phyloP scores from a whole-genome alignment of 2,888 invertebrate genomes.

The Pristionchus mayeri region DNA sequence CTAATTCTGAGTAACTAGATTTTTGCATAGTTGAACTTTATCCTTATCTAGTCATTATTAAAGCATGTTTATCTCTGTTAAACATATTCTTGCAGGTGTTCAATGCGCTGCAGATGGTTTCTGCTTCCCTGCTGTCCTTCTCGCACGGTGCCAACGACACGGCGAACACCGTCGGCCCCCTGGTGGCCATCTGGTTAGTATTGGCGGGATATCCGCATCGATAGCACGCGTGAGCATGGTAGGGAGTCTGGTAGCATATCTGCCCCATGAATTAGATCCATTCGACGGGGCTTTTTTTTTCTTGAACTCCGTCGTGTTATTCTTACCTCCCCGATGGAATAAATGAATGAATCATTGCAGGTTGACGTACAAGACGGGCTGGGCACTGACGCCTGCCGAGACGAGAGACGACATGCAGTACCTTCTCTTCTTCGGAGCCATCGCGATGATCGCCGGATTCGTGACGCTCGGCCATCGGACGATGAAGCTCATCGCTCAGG shows the following conservation, averaged over 20 bases:
- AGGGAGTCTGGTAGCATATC: too few species aligned
- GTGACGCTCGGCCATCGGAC: constrained; percentile 66
- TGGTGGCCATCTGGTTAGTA: constrained; percentile 63
- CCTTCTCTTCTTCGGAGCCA: constrained; percentile 61
- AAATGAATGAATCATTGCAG: neutral
- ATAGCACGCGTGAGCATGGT: too few species aligned
- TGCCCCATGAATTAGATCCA: too few species aligned
- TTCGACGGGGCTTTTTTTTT: too few species aligned
- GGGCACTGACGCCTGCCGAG: constrained; percentile 64
- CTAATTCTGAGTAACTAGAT: neutral
- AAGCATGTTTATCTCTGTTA: neutral
- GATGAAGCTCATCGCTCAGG: constrained; percentile 65
- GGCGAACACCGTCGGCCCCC: constrained; percentile 70
- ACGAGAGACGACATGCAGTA: constrained; percentile 62
- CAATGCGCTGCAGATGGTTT: constrained; percentile 90
- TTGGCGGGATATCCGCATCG: neutral
- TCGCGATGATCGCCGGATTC: constrained; percentile 67
- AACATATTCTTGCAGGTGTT: constrained; percentile 54
- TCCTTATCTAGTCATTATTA: neutral
- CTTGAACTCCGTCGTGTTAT: too few species aligned
- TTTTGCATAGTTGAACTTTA: neutral
- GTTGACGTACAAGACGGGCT: constrained; percentile 59
- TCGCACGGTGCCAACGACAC: constrained; percentile 92
- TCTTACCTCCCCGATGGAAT: too few species aligned
- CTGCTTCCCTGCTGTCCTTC: constrained; percentile 96